Evolutionary conservation across 2,797 vertebrate species (phyloP), one percentile per base, ranked within the genome.

Genomic region (Thaleichthys pacificus): DNA sequence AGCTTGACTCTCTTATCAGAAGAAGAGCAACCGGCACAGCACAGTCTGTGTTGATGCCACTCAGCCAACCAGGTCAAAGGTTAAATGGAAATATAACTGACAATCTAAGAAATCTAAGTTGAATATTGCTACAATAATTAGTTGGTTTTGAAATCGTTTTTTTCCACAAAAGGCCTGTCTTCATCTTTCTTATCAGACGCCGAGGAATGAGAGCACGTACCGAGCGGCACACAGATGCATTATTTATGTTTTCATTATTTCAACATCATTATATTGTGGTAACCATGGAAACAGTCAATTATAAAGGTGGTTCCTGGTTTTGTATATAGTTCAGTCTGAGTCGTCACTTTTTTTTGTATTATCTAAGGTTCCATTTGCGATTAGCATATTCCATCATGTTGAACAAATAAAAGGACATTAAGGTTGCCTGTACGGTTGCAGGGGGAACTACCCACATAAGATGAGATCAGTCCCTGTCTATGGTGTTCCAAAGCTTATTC

Each of bases 371-470:
- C 3, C 70, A 42, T 68, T 76, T 42, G 70, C 77, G 81, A 87
- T 92, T 91, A 88, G 81, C 88, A 91, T 92, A 89, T 88, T 85
- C 86, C 85, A 91, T 92, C 90, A 88, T 89, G 90, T 90, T 89
- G 84, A 89, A 90, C 85, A 92, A 90, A 91, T 76, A 91, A 80
- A 4, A 83, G 86, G 85, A 88, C 85, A 90, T 89, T 88, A 83
- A 87, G 77, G 32, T 69, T 77, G 85, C 86, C 73, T 61, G 17
- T 56, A 6, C 86, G 89, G 86, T 82, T 3, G n/a, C 9, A n/a
- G 6, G 54, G 72, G 63, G 5, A 32, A 3, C 30, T 3, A 32
- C 30, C 30, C 30, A 32, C 30, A 32, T 32, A 32, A 32, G 32
- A 32, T 32, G 32, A 32, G 4, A 32, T 32, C 4, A 5, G 4